Base-by-base conservation (phyloP, 2,797 vertebrate genomes). In the Sebastes oblongus region DNA sequence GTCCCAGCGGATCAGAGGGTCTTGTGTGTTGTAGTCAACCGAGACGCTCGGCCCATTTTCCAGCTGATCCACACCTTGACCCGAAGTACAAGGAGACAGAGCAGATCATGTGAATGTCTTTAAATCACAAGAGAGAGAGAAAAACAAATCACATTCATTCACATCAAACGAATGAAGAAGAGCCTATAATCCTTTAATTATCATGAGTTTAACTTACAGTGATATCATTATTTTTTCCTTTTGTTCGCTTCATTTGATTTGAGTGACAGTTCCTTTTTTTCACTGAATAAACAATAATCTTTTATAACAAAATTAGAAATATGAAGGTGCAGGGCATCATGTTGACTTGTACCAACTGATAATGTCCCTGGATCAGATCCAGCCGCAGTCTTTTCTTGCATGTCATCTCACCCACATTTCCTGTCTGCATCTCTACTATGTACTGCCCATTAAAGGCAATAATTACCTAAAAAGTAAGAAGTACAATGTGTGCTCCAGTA, bases 1-100 rank as follows among this genome's bases (percentile, higher is more conserved):
- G 73, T 99, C 98, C 97, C 98, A 98, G 75, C 98, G 98, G 87
- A 99, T 99, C 75, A 99, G 96, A 0, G 97, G 96, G 77, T 99
- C 98, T 0, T 98, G 97, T 0, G 98, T 99, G 89, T 99, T 99
- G 93, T 99, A 99, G 94, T 99, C 98, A 67, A 99, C 98, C 0
- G 97, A 98, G 82, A 99, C 97, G 0, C 97, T 97, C 1, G 98
- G 98, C 18, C 98, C 98, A 0, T 99, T 99, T 93, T 99, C 98
- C 88, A 99, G 95, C 80, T 97, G 96, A n/a, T 97, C 97, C 97
- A 98, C 97, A 85, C 97, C 98, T 99, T 89, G 82, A 91, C 73
- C 91, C 72, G 77, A 66, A 83, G 69, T 74, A 80, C 66, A 14
- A 78, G 90, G 22, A 89, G 52, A 72, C 81, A 64, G 62, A 82